Conservation (phyloP, 2,888 invertebrate genomes). For the Drosophila nr. medialis region DNA sequence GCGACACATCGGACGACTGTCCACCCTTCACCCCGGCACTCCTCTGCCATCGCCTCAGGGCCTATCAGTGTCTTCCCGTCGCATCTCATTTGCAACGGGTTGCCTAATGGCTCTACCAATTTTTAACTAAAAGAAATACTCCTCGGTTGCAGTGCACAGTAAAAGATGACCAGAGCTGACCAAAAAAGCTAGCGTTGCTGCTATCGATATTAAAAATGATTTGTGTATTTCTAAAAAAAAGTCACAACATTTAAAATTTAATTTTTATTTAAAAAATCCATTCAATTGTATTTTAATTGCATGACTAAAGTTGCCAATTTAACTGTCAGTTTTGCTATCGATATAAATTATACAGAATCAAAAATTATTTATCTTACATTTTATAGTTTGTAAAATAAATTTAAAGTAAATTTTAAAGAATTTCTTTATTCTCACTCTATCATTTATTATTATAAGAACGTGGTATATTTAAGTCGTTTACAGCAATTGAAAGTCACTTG, state of each 20-base stretch:
- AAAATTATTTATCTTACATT: no score
- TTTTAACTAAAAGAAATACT: conserved; percentile 1
- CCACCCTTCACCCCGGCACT: background rate
- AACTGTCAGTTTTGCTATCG: background rate
- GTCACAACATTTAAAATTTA: background rate
- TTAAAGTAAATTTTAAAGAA: background rate
- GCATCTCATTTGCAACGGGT: conserved; percentile 36
- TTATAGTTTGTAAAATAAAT: no score
- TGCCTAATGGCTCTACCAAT: conserved; percentile 17
- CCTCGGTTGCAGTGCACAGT: background rate
- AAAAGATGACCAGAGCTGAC: background rate
- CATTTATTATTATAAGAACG: background rate
- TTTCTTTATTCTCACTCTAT: background rate
- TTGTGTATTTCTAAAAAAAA: background rate
- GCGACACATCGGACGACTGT: conserved; percentile 6
- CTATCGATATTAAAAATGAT: conserved; percentile 4
- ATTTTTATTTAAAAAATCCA: background rate
- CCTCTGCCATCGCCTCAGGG: background rate
- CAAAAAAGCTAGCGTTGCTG: background rate
- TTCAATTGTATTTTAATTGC: background rate
- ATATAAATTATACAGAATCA: background rate
- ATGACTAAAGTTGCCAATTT: background rate
- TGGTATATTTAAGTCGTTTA: conserved; percentile 15
- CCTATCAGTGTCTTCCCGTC: conserved; percentile 27
- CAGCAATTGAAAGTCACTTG: background rate